Percentiles rank a stretch among this genome's conserved stretches.
These are phyloP conservation scores for Platyura marginata DNA, from an alignment of 1,140 invertebrate genomes.

Conservation along the genomic window DNA sequence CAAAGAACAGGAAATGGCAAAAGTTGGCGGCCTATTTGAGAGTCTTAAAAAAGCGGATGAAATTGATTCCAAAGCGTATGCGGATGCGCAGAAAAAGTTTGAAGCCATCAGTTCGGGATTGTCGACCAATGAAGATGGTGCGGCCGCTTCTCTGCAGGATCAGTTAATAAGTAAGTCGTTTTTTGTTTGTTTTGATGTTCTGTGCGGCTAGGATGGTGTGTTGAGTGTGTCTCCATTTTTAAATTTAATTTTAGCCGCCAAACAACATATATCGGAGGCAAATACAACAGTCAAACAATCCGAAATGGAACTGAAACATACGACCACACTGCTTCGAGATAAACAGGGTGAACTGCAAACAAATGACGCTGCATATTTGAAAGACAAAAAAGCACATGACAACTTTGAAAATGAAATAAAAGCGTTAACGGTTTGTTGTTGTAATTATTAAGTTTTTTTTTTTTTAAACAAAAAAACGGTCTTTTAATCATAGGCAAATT, in stretches of 20 bases:
- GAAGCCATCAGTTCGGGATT: constrained; percentile 71
- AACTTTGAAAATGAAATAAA: constrained; percentile 41
- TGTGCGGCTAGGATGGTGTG: neutral
- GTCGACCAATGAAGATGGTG: constrained; percentile 59
- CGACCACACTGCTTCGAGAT: constrained; percentile 41
- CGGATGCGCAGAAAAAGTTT: constrained; percentile 55
- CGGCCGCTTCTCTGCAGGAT: constrained; percentile 71
- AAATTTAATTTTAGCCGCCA: constrained; percentile 35
- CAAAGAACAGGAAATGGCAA: constrained; percentile 47
- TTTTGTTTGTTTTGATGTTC: too few relatives aligned
- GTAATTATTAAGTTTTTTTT: constrained; percentile 5
- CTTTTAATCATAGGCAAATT: constrained; percentile 13
- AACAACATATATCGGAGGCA: constrained; percentile 51
- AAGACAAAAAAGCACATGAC: constrained; percentile 44
- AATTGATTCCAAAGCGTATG: constrained; percentile 43
- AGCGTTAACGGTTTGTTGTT: constrained; percentile 26
- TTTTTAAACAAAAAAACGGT: neutral
- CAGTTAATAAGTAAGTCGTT: constrained; percentile 66
- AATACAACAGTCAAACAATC: constrained; percentile 65
- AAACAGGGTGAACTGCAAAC: constrained; percentile 49
- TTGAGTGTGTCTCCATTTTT: neutral
- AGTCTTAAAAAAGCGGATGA: constrained; percentile 47
- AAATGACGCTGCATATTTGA: constrained; percentile 50
- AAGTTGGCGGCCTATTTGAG: constrained; percentile 48
- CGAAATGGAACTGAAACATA: constrained; percentile 56